Evolutionary conservation across 1,140 invertebrate species (phyloP).

Genomic region (Cepaea nemoralis): DNA sequence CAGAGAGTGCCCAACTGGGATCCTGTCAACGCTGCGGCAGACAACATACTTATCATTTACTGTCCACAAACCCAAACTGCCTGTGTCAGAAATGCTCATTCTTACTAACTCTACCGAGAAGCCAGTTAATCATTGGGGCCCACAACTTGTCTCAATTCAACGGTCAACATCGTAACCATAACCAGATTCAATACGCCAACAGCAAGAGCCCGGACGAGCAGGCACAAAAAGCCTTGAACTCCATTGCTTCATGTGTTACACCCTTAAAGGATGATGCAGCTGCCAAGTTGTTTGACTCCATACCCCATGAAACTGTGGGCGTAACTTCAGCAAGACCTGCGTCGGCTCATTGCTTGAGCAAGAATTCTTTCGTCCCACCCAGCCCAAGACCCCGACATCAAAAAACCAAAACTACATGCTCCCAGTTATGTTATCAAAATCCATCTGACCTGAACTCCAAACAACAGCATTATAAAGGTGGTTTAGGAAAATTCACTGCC

Average conservation of each 20-base stretch:
- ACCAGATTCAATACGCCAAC: not conserved
- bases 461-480: too few species aligned
- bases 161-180: too few species aligned
- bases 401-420: too few species aligned
- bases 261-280: not conserved
- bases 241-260: not conserved
- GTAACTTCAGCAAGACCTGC: not conserved
- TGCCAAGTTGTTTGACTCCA: not conserved
- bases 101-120: constrained; percentile 29
- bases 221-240: not conserved
- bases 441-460: too few species aligned
- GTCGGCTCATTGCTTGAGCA: not conserved
- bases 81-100: constrained; percentile 62
- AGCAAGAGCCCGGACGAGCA: not conserved
- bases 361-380: too few species aligned
- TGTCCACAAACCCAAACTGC: constrained; percentile 59
- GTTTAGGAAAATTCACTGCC: too few species aligned
- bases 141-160: too few species aligned
- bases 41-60: constrained; percentile 59
- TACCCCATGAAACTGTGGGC: not conserved
- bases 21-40: constrained; percentile 57
- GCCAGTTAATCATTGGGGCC: too few species aligned
- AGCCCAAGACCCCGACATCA: too few species aligned
- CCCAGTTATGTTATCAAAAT: too few species aligned
- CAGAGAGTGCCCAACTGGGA: constrained; percentile 50